A percentile compares a stretch with the other conserved stretches of the same genome.
phyloP scores from a whole-genome alignment of 2,797 vertebrate genomes.

The Periparus ater region DNA sequence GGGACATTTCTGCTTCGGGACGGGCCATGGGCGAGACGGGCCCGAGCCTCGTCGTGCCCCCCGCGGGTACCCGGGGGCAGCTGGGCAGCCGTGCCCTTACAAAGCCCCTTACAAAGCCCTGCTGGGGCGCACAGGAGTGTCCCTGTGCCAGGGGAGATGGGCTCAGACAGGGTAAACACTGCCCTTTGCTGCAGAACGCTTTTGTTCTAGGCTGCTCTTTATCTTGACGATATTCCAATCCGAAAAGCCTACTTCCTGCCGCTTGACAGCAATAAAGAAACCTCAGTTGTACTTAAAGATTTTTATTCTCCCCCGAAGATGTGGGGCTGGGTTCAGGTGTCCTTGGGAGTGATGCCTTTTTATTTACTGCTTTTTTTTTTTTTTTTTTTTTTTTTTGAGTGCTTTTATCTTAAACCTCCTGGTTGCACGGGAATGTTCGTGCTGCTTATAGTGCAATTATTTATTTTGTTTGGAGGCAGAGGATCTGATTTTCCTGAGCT shows the following conservation, averaged over 20 bases:
- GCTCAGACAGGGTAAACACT: constrained; percentile 4
- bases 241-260: constrained; percentile 35
- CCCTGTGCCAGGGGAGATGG: not conserved
- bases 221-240: constrained; percentile 54
- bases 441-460: constrained; percentile 3
- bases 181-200: constrained; percentile 44
- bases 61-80: not conserved
- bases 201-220: constrained; percentile 62
- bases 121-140: not conserved
- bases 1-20: accelerated
- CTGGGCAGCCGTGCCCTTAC: not conserved
- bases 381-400: not conserved
- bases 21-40: accelerated
- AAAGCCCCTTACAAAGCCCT: not conserved
- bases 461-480: constrained; percentile 37
- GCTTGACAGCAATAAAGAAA: constrained; percentile 58
- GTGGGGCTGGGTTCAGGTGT: not conserved
- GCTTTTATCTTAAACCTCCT: constrained; percentile 30
- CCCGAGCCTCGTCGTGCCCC: accelerated
- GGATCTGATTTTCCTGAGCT: not conserved
- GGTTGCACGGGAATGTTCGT: not conserved
- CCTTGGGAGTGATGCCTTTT: not conserved
- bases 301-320: not conserved
- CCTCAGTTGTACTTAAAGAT: constrained; percentile 21
- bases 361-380: not conserved